phyloP scores from a whole-genome alignment of 2,113 vertebrate species.

The Brachypodius melanocephalos region DNA sequence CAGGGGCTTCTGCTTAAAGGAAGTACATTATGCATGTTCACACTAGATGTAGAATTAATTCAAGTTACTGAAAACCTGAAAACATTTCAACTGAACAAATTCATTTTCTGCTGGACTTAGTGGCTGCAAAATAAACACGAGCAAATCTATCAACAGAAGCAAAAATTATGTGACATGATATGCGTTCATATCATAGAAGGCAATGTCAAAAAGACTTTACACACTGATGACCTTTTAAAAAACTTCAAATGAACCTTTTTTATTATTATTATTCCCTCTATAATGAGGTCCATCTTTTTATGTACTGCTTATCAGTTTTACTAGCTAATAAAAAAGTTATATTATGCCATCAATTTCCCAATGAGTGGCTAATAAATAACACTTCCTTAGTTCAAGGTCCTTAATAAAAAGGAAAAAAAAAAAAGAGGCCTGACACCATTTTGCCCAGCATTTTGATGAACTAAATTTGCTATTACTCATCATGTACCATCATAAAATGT shows the following conservation, averaged over 20 bases:
- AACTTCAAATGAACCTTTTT: conserved; percentile 27
- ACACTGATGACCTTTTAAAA: conserved; percentile 11
- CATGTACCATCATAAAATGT: neutral
- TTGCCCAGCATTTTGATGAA: neutral
- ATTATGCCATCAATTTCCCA: conserved; percentile 34
- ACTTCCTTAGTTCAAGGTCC: neutral
- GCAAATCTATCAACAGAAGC: neutral
- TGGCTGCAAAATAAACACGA: neutral
- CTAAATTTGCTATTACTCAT: neutral
- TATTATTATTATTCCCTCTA: conserved; percentile 6
- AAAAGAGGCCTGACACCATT: neutral
- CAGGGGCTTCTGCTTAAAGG: neutral
- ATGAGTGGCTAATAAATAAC: conserved; percentile 47
- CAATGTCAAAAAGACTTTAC: neutral
- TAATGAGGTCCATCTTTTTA: conserved; percentile 43
- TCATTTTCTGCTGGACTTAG: neutral
- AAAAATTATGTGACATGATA: neutral
- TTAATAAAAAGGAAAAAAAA: neutral
- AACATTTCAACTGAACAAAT: neutral
- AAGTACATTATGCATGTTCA: neutral
- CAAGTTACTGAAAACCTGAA: neutral
- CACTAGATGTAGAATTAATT: neutral
- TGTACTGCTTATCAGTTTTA: conserved; percentile 51
- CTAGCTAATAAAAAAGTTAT: conserved; percentile 51
- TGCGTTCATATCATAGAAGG: neutral